Evolutionary conservation across 2,797 vertebrate genomes (phyloP), one percentile per base, ranked within the genome.

Genomic region (Monodelphis domestica): DNA sequence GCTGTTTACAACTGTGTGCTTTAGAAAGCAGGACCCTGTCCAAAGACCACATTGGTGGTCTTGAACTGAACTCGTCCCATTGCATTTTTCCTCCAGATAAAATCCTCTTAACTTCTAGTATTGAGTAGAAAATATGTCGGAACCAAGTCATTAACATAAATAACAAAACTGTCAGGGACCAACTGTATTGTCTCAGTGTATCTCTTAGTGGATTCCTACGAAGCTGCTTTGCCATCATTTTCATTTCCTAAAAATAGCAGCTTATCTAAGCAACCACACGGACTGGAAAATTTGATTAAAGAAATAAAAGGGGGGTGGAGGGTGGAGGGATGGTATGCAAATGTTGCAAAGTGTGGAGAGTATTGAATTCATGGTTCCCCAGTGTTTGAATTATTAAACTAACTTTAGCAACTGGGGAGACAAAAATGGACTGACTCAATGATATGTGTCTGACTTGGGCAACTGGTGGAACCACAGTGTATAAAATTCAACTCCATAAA

Each of bases 11-110:
- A 97, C 95, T 0, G 0, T 96, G 93, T 97, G 97, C 96, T 97
- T 97, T 98, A 97, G 97, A 97, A 98, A 98, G 96, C 95, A 95
- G 54, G 56, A 84, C 95, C 96, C 89, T 96, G 95, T 97, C 96
- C 95, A 96, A 95, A 97, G 95, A 89, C 98, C 12, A 26, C 98
- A 97, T 1, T 98, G 98, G 98, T 98, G 98, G 98, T 98, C 98
- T 95, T 94, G 92, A 93, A 93, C 87, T 91, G 90, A 93, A 90
- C 57, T 93, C 95, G 59, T 95, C 94, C 91, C 95, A 89, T 91
- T 54, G 91, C 6, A 9, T 91, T 52, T 91, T 95, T 94, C 14
- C 92, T 91, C 87, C 94, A 91, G 94, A 91, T 95, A 97, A 94
- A 95, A 97, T 94, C 89, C 91, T 70, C 91, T 98, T 97, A 78